These are phyloP conservation scores for Lithodes maja DNA, from an alignment of 2,888 invertebrate genomes.

Conservation along the genomic window DNA sequence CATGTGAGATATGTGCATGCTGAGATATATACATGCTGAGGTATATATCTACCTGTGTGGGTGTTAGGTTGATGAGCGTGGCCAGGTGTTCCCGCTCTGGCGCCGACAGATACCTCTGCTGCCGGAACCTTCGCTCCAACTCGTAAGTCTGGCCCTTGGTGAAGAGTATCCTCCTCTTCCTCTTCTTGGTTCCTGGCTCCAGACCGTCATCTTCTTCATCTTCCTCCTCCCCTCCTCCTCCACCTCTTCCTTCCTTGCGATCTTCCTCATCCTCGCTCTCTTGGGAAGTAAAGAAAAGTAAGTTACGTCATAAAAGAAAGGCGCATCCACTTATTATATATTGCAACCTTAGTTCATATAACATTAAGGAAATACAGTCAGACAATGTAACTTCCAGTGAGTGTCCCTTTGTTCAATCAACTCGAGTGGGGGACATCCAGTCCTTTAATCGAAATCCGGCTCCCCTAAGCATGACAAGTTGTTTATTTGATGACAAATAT, in stretches of 20 bases:
- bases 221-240: constrained; percentile 26
- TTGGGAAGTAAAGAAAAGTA: neutral
- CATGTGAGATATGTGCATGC: no score
- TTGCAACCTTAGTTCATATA: no score
- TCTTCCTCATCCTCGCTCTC: constrained; percentile 36
- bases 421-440: no score
- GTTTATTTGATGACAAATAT: no score
- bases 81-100: constrained; percentile 98
- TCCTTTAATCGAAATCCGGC: no score
- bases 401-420: no score
- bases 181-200: constrained; percentile 80
- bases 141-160: constrained; percentile 97
- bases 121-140: constrained; percentile 95
- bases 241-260: constrained; percentile 30
- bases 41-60: constrained; percentile 97
- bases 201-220: constrained; percentile 38
- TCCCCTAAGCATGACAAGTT: no score
- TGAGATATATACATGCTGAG: no score
- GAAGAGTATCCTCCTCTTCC: constrained; percentile 96
- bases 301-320: no score
- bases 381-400: no score
- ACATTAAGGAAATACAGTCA: no score
- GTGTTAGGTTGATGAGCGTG: constrained; percentile 93
- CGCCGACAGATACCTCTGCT: constrained; percentile 97
- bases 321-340: no score